Percentiles rank a stretch among this genome's conserved stretches.
These are phyloP conservation scores for Triplophysa dalaica DNA, from an alignment of 2,113 vertebrate species.

Conservation along the genomic window DNA sequence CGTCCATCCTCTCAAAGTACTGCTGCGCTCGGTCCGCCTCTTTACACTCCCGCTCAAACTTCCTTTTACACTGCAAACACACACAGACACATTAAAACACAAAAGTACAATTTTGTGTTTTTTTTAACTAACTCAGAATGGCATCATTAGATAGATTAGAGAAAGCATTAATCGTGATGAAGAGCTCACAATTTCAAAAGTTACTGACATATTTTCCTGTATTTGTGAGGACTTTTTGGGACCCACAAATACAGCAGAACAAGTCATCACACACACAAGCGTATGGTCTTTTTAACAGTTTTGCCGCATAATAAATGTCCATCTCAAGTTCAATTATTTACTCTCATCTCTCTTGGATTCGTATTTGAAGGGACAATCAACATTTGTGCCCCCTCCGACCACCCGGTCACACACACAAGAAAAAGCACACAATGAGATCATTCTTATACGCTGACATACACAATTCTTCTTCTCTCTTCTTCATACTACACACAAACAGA, in stretches of 20 bases:
- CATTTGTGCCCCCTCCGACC: conserved; percentile 38
- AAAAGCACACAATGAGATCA: conserved; percentile 7
- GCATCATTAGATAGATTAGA: too few relatives aligned
- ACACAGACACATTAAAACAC: conserved; percentile 47
- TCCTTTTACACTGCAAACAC: conserved; percentile 82
- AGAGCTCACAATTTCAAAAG: too few relatives aligned
- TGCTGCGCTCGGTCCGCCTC: conserved; percentile 93
- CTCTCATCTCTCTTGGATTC: neutral
- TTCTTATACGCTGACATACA: conserved; percentile 36
- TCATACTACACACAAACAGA: conserved; percentile 12
- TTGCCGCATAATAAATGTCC: neutral
- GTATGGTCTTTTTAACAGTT: neutral
- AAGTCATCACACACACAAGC: too few relatives aligned
- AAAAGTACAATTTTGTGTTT: too few relatives aligned
- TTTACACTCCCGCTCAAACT: conserved; percentile 94
- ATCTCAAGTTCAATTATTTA: neutral
- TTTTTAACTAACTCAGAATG: too few relatives aligned
- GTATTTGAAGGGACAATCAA: conserved; percentile 35
- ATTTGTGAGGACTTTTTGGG: too few relatives aligned
- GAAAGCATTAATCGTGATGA: too few relatives aligned
- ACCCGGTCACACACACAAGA: neutral
- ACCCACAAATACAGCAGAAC: neutral
- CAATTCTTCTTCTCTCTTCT: conserved; percentile 5
- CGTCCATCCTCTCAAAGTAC: conserved; percentile 97
- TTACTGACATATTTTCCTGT: too few relatives aligned